These are phyloP conservation scores for Ochotona princeps DNA, from an alignment of 2,113 vertebrate genomes.

Conservation along the genomic window DNA sequence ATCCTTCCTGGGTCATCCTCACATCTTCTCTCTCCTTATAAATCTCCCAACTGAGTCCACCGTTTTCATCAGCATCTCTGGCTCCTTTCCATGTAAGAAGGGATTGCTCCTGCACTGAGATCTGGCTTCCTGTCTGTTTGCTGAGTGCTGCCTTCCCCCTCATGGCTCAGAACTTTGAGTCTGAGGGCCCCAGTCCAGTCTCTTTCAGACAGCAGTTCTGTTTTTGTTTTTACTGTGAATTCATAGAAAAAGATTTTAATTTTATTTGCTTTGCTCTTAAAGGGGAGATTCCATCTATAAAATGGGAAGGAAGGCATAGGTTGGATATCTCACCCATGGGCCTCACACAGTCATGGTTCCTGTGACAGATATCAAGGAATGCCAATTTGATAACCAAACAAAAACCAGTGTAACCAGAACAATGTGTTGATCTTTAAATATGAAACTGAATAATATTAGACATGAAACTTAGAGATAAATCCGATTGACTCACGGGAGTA, in stretches of 20 bases:
- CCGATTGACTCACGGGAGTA: background rate
- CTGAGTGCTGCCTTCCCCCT: background rate
- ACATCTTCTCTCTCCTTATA: background rate
- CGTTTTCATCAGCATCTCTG: background rate
- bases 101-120: background rate
- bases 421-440: constrained; percentile 27
- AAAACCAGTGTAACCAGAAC: background rate
- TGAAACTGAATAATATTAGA: background rate
- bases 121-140: background rate
- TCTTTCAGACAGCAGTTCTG: background rate
- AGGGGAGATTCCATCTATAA: background rate
- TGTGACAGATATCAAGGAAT: background rate
- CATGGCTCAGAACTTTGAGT: background rate
- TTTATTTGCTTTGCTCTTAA: constrained; percentile 35
- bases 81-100: background rate
- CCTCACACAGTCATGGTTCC: background rate
- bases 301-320: background rate
- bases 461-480: background rate
- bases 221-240: constrained; percentile 5
- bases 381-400: background rate
- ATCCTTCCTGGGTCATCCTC: background rate
- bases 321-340: background rate
- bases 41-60: background rate
- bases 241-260: background rate
- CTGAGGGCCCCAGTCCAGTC: background rate